Base-by-base conservation (phyloP, 2,888 invertebrate genomes). In the Leptinotarsa tumamoca region DNA sequence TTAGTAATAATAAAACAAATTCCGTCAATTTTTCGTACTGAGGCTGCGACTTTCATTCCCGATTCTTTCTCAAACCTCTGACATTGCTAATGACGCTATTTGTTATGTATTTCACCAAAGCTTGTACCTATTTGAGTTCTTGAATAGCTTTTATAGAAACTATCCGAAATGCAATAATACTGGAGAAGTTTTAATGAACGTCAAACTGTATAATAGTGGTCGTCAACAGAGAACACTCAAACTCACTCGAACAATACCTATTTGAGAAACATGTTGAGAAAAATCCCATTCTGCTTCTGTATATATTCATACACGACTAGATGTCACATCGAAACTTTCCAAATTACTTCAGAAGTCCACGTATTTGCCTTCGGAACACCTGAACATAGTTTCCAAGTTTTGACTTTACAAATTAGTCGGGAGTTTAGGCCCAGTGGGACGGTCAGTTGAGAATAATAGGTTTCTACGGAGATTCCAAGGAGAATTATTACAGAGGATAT, bases 361-460 rank as follows among this genome's bases (percentile, higher is more conserved):
- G 61, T 68, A 74, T 71, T 71, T 67, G 74, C 61, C 56, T 54
- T 66, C 50, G 52, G 58, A 73, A 72, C 76, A 76, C 76, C 76
- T 76, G 76, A 63, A 72, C 75, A 76, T 73, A 70, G 76, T 76
- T 73, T 61, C 58, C 58, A 67, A 73, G 73, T 76, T 69, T 70
- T 56, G 73, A 63, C 69, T 69, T 70, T 50, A 51, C 73, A 52
- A 70, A 71, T 73, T 73, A 72, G 67, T 4, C 70, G 58, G 58
- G 51, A 73, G 72, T 71, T 61, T 50, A 23, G 50, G 50, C 56
- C 70, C 50, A 66, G 21, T 23, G 50, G 71, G 51, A 68, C 56
- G 74, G 67, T 70, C 70, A 70, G 67, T 73, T 58, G 56, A 63
- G 33, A 70, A 58, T 51, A 73, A 73, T 73, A 73, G 63, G 43